Evolutionary conservation across 1,140 invertebrate species (phyloP), one percentile per base, ranked within the genome.

Genomic region (Magallana gigas): DNA sequence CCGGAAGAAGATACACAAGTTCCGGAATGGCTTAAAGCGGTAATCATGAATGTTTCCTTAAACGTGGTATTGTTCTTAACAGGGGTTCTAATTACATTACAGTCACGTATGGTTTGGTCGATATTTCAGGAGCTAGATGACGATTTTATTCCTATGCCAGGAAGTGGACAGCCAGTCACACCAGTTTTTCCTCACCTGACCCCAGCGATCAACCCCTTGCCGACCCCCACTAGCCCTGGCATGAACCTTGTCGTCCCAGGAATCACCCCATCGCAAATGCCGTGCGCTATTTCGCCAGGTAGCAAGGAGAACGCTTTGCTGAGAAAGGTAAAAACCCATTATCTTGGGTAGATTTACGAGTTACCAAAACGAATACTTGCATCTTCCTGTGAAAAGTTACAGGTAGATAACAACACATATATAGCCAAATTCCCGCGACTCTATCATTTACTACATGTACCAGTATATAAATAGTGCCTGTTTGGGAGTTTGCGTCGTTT

Each of bases 1-100:
- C 56, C 48, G 1, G 57, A 83, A 57, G 85, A 86, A 58, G 85
- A 86, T n/a, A 76, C 85, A 11, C 57, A 88, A 12, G 48, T 88
- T 56, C 87, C 87, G 57, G 81, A 86, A 16, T 88, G 87, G 87
- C 81, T 88, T 6, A 82, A 84, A 83, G 87, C 84, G 62, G 87
- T 88, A 59, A 68, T 76, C 48, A 60, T 59, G 14, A 16, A 48
- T 59, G 8, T 83, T 8, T 36, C 36, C 36, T 76, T 76, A 18
- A 76, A 23, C 23, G 23, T 29, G 9, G 11, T 8, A 11, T 8
- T 3, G 68, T n/a, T 36, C 36, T 12, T 14, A 9, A 9, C 7
- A 12, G 16, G 14, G 23, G 23, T 80, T 80, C 23, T n/a, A 14
- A 23, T 29, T 18, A 80, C 12, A 4, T 9, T 16, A 16, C n/a